Evolutionary conservation across 2,888 invertebrate genomes (phyloP).

Genomic region (Habroteleia sp.): DNA sequence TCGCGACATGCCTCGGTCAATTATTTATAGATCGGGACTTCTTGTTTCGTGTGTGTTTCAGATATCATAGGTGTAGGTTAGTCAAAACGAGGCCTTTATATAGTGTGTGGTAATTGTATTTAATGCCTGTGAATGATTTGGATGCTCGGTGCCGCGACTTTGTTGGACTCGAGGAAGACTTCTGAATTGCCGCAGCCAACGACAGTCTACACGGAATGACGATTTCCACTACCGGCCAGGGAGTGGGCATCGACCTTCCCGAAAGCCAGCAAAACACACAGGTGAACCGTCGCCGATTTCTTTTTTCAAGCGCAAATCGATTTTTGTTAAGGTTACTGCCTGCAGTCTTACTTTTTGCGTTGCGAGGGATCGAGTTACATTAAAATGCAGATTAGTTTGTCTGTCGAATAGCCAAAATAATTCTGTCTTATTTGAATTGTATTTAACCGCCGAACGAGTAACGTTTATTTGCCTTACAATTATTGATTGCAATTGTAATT

Average conservation of each 20-base stretch:
- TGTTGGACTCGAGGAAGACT: slow-evolving; percentile 72
- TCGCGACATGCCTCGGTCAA: slow-evolving; percentile 1
- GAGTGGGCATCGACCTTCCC: slow-evolving; percentile 83
- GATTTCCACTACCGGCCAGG: slow-evolving; percentile 85
- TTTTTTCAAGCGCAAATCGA: too few species aligned
- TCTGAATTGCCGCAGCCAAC: slow-evolving; percentile 71
- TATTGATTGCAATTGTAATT: too few species aligned
- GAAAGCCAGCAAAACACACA: slow-evolving; percentile 81
- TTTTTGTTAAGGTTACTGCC: too few species aligned
- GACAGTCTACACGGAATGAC: slow-evolving; percentile 82
- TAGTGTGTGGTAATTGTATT: slow-evolving; percentile 77
- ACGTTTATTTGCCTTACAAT: too few species aligned
- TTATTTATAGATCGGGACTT: slow-evolving; percentile 18
- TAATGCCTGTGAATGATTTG: slow-evolving; percentile 80
- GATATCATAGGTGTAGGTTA: slow-evolving; percentile 80
- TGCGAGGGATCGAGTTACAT: too few species aligned
- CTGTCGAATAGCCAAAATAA: too few species aligned
- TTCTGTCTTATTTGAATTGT: too few species aligned
- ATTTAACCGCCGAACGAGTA: too few species aligned
- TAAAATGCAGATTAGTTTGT: too few species aligned
- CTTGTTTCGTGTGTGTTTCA: slow-evolving; percentile 71
- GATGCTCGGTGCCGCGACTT: slow-evolving; percentile 76
- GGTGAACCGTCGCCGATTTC: too few species aligned
- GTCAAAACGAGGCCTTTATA: slow-evolving; percentile 79
- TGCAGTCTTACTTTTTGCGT: too few species aligned